Conservation (phyloP, 2,888 invertebrate genomes). For the Dugesia japonica region DNA sequence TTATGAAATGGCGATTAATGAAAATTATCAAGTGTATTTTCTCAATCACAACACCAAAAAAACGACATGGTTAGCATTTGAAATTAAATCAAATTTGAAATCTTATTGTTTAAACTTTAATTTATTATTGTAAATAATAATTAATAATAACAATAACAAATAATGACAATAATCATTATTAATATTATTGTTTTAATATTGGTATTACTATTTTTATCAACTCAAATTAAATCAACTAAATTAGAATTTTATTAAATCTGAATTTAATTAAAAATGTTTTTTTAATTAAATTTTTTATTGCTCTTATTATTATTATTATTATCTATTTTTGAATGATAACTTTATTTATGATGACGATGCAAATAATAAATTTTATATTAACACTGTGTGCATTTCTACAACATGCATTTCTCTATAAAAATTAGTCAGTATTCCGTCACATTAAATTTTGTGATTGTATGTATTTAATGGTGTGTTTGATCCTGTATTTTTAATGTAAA, state of each 20-base stretch:
- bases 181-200: neutral
- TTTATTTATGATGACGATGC: neutral
- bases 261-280: too few relatives aligned
- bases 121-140: neutral
- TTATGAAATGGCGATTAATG: slow-evolving; percentile 26
- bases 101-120: neutral
- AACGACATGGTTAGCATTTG: too few relatives aligned
- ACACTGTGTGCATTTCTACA: too few relatives aligned
- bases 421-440: neutral
- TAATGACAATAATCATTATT: neutral
- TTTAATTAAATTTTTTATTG: neutral
- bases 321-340: neutral
- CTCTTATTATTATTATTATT: neutral
- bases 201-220: too few relatives aligned
- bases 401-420: too few relatives aligned
- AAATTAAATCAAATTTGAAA: too few relatives aligned
- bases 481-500: neutral
- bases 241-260: too few relatives aligned
- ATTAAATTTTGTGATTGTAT: neutral
- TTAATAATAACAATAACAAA: neutral
- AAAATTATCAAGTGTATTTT: slow-evolving; percentile 20
- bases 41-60: neutral
- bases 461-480: neutral
- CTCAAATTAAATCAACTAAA: too few relatives aligned
- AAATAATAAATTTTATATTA: neutral